Evolutionary conservation across 2,797 vertebrate species (phyloP).

Genomic region (Brachyrhaphis roseni): DNA sequence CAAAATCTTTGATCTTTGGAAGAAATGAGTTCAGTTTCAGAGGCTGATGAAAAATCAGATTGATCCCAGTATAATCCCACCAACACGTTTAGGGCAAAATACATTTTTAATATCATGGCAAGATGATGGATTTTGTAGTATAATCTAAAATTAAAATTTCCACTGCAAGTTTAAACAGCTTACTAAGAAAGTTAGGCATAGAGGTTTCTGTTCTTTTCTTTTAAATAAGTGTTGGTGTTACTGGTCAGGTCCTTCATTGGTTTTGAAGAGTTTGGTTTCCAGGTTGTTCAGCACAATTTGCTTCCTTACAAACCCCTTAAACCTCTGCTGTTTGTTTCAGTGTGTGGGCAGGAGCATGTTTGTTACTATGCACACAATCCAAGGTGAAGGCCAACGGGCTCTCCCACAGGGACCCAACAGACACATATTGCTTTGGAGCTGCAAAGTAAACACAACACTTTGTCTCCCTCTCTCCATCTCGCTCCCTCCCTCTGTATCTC

Average conservation of each 20-base stretch:
- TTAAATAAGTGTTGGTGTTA: neutral
- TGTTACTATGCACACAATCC: slow-evolving; percentile 45
- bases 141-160: neutral
- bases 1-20: neutral
- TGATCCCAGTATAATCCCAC: neutral
- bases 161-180: neutral
- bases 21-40: neutral
- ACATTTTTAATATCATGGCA: neutral
- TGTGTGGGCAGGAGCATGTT: slow-evolving; percentile 40
- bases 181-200: neutral
- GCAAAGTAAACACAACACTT: slow-evolving; percentile 62
- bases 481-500: slow-evolving; percentile 55
- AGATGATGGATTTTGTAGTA: neutral
- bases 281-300: neutral
- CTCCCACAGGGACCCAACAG: slow-evolving; percentile 50
- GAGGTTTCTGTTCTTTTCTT: neutral
- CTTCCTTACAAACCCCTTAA: slow-evolving; percentile 8
- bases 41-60: neutral
- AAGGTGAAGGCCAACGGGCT: slow-evolving; percentile 65
- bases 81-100: neutral
- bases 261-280: slow-evolving; percentile 12
- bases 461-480: slow-evolving; percentile 47
- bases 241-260: neutral
- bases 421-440: slow-evolving; percentile 38
- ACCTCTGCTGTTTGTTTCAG: slow-evolving; percentile 27